A percentile compares a stretch with the other conserved stretches of the same genome.
Evolutionary conservation across 2,888 invertebrate genomes (phyloP).

Genomic region (Drosophila cognata): DNA sequence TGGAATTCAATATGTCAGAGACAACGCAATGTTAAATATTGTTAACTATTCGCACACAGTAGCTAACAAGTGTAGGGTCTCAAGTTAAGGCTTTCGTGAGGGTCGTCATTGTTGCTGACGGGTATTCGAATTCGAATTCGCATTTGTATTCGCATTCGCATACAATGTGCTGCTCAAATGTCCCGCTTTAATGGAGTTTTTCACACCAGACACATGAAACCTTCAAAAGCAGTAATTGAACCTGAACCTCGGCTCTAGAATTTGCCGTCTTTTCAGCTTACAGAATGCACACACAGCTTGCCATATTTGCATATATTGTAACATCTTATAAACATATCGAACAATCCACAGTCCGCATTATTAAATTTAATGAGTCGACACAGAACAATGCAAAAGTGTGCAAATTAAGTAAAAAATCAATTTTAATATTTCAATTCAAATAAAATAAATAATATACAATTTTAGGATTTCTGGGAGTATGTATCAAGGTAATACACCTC

Average conservation of each 20-base stretch:
- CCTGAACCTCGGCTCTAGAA: constrained; percentile 27
- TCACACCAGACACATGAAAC: constrained; percentile 30
- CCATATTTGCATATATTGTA: background rate
- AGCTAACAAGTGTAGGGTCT: constrained; percentile 70
- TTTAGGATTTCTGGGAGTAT: background rate
- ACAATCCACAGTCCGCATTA: background rate
- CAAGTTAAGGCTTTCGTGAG: constrained; percentile 47
- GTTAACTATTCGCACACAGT: constrained; percentile 64
- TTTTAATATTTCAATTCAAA: background rate
- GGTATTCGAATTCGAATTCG: background rate
- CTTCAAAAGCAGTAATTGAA: constrained; percentile 34
- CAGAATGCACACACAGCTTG: background rate
- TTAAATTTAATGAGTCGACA: background rate
- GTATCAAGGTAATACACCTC: background rate
- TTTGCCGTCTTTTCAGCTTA: background rate
- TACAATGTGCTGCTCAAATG: constrained; percentile 46
- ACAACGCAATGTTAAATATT: constrained; percentile 42
- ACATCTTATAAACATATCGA: background rate
- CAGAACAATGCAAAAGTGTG: background rate
- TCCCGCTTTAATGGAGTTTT: constrained; percentile 25
- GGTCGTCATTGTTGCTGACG: constrained; percentile 37
- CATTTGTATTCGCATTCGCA: background rate
- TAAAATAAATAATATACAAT: background rate
- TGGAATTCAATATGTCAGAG: constrained; percentile 19
- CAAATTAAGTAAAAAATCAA: background rate